phyloP scores from a whole-genome alignment of 2,888 invertebrate species.

The Drosophila mimetica region DNA sequence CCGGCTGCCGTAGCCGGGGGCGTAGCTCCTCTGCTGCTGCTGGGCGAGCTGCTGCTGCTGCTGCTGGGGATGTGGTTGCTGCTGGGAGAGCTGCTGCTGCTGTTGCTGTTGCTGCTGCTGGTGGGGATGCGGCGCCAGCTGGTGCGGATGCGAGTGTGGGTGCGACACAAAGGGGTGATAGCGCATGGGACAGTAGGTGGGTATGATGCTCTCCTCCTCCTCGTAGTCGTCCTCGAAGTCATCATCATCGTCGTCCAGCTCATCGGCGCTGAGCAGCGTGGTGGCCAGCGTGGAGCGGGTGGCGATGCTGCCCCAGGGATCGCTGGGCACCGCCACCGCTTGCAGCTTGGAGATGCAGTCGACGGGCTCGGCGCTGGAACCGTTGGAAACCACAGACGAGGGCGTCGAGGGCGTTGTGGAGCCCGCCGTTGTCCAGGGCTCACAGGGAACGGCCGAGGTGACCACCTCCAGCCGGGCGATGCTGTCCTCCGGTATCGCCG shows the following conservation, averaged over 20 bases:
- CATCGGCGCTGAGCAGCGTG: conserved; percentile 83
- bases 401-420: conserved; percentile 41
- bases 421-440: conserved; percentile 75
- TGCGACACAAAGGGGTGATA: conserved; percentile 80
- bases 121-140: conserved; percentile 42
- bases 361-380: conserved; percentile 75
- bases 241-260: conserved; percentile 84
- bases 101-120: conserved; percentile 54
- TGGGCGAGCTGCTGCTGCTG: conserved; percentile 38
- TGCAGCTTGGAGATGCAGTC: conserved; percentile 88
- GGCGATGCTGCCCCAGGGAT: conserved; percentile 85
- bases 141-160: conserved; percentile 61
- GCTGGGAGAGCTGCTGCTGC: conserved; percentile 49
- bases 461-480: conserved; percentile 85
- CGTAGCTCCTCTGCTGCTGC: conserved; percentile 61
- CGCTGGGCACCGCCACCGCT: conserved; percentile 89
- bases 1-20: conserved; percentile 81
- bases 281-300: conserved; percentile 84
- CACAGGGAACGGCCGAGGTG: conserved; percentile 79
- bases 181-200: conserved; percentile 83
- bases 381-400: conserved; percentile 38
- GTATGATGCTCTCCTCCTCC: conserved; percentile 84
- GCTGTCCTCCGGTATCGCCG: conserved; percentile 82
- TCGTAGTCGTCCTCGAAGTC: conserved; percentile 85
- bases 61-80: conserved; percentile 50